Conservation (phyloP, 2,113 vertebrate genomes). For the Gavia stellata region DNA sequence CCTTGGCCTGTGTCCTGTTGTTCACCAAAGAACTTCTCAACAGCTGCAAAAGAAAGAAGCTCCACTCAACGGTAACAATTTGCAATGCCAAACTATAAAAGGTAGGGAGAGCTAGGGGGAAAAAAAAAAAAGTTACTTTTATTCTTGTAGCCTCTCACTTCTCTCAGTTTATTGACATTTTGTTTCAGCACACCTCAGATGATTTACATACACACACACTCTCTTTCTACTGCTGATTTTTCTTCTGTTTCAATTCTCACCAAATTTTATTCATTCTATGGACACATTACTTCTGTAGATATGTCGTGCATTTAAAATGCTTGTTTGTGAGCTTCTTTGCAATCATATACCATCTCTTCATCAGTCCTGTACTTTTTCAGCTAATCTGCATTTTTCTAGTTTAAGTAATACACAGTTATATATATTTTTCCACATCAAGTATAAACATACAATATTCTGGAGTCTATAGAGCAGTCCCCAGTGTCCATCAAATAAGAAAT, state of each 20-base stretch:
- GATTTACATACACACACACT: neutral
- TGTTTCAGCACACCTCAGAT: neutral
- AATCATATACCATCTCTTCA: neutral
- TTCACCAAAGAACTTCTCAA: constrained; percentile 96
- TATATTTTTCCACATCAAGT: neutral
- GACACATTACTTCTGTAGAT: neutral
- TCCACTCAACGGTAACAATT: neutral
- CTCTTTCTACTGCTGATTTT: neutral
- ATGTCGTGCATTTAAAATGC: neutral
- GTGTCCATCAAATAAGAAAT: neutral
- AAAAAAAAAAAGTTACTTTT: neutral
- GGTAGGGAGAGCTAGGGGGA: neutral
- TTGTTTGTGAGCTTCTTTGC: neutral
- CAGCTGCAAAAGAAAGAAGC: constrained; percentile 72
- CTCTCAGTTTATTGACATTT: neutral
- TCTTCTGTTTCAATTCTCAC: neutral
- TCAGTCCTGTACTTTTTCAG: neutral
- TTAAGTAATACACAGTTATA: neutral
- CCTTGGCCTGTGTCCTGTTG: constrained; percentile 97
- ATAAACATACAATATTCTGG: neutral
- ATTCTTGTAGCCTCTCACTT: neutral
- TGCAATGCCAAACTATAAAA: neutral
- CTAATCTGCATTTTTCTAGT: neutral
- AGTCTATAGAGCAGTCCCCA: neutral
- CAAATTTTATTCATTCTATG: neutral